These are phyloP conservation scores for Ceratotherium simum DNA, from an alignment of 2,113 vertebrate genomes.

Conservation along the genomic window DNA sequence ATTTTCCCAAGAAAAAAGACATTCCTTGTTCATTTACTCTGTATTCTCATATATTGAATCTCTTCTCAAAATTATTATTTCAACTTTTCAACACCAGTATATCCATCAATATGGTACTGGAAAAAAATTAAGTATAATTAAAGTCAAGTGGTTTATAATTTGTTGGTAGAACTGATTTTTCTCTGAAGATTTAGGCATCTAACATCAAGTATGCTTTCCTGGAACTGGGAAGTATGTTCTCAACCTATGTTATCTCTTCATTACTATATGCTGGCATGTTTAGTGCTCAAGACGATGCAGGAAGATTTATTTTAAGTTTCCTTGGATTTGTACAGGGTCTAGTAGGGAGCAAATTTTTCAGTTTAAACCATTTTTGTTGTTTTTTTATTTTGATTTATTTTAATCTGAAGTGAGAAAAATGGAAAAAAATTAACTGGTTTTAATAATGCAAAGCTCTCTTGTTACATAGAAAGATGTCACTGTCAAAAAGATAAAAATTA, in stretches of 20 bases:
- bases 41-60: not conserved
- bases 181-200: not conserved
- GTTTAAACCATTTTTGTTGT: slow-evolving; percentile 3
- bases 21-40: not conserved
- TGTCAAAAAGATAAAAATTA: not conserved
- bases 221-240: not conserved
- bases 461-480: not conserved
- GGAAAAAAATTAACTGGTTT: not conserved
- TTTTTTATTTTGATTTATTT: slow-evolving; percentile 41
- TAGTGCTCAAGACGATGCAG: not conserved
- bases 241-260: not conserved
- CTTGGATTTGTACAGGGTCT: not conserved
- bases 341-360: not conserved
- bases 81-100: not conserved
- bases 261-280: not conserved
- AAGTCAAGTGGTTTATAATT: slow-evolving; percentile 11
- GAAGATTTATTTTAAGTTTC: not conserved
- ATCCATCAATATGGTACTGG: not conserved
- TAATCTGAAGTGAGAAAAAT: not conserved
- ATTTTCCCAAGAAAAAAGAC: not conserved
- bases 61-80: slow-evolving; percentile 31
- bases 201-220: not conserved
- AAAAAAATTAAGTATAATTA: not conserved
- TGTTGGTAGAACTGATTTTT: slow-evolving; percentile 31
- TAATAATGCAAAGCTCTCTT: not conserved